A percentile compares a stretch with the other conserved stretches of the same genome.
phyloP scores from a whole-genome alignment of 2,113 vertebrate species.

The Psephotus haematonotus region DNA sequence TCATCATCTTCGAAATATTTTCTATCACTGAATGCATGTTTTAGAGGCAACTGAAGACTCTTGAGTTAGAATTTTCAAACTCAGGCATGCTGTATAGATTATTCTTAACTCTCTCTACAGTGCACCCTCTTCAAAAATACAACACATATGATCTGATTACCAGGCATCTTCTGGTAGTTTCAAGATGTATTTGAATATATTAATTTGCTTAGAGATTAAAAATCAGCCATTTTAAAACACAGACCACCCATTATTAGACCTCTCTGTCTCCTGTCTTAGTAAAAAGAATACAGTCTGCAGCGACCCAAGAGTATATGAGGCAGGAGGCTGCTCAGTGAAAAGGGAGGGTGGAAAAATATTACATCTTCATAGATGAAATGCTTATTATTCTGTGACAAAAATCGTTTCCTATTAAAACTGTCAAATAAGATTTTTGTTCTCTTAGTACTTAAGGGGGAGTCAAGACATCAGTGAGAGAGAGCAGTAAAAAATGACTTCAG shows the following conservation, averaged over 20 bases:
- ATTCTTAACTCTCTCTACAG: background rate
- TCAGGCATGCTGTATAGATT: background rate
- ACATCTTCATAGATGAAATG: background rate
- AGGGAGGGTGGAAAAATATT: background rate
- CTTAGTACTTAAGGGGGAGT: background rate
- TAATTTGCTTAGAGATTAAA: background rate
- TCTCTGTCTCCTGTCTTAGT: background rate
- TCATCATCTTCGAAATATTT: background rate
- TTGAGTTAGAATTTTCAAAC: background rate
- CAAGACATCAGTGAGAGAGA: background rate
- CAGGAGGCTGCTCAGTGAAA: background rate
- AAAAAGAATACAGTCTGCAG: background rate
- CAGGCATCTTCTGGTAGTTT: background rate
- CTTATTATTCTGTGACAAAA: background rate
- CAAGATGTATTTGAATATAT: background rate
- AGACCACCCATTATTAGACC: background rate
- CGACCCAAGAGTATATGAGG: background rate
- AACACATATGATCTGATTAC: background rate
- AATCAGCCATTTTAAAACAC: background rate
- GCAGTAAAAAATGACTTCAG: background rate
- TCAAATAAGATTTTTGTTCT: background rate
- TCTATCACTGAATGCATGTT: background rate
- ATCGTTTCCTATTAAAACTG: background rate
- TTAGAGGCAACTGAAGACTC: background rate
- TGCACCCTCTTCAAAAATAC: background rate